phyloP scores from a whole-genome alignment of 2,888 invertebrate species.

The Netelia melanura region DNA sequence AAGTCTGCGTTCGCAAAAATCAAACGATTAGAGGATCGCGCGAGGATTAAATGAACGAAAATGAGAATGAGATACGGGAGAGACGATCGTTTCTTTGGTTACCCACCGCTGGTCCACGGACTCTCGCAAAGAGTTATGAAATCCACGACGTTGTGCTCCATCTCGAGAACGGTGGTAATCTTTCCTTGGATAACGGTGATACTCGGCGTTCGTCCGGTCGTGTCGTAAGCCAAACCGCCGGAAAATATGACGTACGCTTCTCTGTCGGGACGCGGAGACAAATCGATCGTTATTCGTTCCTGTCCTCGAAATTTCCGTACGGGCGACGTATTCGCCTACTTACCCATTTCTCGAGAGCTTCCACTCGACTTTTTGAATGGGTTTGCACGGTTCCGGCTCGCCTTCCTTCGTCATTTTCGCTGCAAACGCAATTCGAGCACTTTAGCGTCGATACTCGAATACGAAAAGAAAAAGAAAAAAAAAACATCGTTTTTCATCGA shows the following conservation, averaged over 20 bases:
- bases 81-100: not conserved
- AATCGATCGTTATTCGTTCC: not conserved
- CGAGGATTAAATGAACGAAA: not conserved
- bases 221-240: slow-evolving; percentile 97
- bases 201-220: slow-evolving; percentile 95
- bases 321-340: slow-evolving; percentile 76
- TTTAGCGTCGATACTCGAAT: not conserved
- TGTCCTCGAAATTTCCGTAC: not conserved
- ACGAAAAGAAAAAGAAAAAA: slow-evolving; percentile 4
- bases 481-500: not conserved
- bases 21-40: not conserved
- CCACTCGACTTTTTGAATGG: slow-evolving; percentile 98
- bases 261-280: slow-evolving; percentile 85
- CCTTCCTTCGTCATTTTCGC: slow-evolving; percentile 97
- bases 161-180: slow-evolving; percentile 98
- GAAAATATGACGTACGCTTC: slow-evolving; percentile 98
- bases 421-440: slow-evolving; percentile 84
- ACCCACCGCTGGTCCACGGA: slow-evolving; percentile 95
- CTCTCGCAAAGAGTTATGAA: slow-evolving; percentile 98
- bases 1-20: slow-evolving; percentile 88
- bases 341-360: slow-evolving; percentile 94
- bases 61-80: not conserved
- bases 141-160: slow-evolving; percentile 99
- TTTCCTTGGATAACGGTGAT: slow-evolving; percentile 98
- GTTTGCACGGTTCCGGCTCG: slow-evolving; percentile 96